Conservation (phyloP, 2,113 vertebrate species). For the Rhinopithecus roxellana region DNA sequence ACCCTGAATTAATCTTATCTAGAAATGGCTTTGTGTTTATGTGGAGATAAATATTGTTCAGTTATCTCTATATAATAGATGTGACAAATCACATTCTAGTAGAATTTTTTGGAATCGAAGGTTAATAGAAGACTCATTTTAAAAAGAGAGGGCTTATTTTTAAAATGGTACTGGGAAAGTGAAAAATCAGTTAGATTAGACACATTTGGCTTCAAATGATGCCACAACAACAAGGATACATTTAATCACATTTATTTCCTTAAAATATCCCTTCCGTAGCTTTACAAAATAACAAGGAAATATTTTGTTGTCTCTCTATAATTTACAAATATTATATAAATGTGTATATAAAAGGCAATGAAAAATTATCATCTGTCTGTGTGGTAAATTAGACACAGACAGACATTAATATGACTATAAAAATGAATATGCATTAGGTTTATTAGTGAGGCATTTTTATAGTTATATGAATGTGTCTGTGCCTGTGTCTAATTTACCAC, state of each 20-base stretch:
- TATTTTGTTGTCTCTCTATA: not conserved
- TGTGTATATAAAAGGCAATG: not conserved
- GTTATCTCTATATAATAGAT: constrained; percentile 53
- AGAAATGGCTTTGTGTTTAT: constrained; percentile 46
- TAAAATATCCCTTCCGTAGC: not conserved
- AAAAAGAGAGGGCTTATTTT: constrained; percentile 41
- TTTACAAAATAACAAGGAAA: constrained; percentile 10
- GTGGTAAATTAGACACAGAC: too few species aligned
- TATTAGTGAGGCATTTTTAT: too few species aligned
- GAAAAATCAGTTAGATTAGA: constrained; percentile 26
- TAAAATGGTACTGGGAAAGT: constrained; percentile 17
- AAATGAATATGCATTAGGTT: too few species aligned
- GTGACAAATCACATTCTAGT: constrained; percentile 37
- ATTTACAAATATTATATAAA: constrained; percentile 22
- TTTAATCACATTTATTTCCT: constrained; percentile 27
- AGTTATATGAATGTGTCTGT: too few species aligned
- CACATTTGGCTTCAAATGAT: constrained; percentile 35
- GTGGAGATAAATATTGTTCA: constrained; percentile 24
- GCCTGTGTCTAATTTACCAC: not conserved
- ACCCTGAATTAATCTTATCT: constrained; percentile 42
- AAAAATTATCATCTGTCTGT: too few species aligned
- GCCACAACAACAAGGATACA: constrained; percentile 22
- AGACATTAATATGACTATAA: too few species aligned
- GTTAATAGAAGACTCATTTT: constrained; percentile 54
- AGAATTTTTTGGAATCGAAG: not conserved